Evolutionary conservation across 1,140 invertebrate species (phyloP).

Genomic region (Sycophila sp.): DNA sequence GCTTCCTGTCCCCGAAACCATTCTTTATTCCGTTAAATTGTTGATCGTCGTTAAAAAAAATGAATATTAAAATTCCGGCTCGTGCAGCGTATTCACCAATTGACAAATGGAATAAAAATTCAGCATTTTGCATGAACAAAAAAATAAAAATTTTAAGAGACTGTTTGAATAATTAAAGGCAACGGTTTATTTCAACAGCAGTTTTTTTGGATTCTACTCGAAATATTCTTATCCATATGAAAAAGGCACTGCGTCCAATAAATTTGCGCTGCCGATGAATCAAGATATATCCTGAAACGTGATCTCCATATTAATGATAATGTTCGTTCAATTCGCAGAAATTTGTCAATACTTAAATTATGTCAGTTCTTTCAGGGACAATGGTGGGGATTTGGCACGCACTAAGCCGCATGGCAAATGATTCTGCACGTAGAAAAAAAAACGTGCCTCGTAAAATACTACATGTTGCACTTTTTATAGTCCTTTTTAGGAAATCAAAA

Average conservation of each 20-base stretch:
- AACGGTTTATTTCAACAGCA: no score
- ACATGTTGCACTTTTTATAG: background rate
- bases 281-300: constrained; percentile 33
- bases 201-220: background rate
- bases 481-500: background rate
- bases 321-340: constrained; percentile 1
- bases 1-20: no score
- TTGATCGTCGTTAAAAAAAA: no score
- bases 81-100: no score
- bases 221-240: constrained; percentile 27
- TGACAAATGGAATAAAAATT: no score
- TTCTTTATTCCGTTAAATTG: no score
- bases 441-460: constrained; percentile 32
- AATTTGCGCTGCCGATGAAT: constrained; percentile 32
- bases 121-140: no score
- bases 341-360: constrained; percentile 33
- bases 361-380: constrained; percentile 13
- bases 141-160: no score
- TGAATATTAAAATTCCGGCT: no score
- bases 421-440: constrained; percentile 22
- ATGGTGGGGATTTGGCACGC: constrained; percentile 4
- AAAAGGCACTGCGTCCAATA: constrained; percentile 12
- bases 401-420: constrained; percentile 28
- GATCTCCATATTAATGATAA: constrained; percentile 43
- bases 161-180: no score